Base-by-base conservation (phyloP, 2,797 vertebrate species). In the Epinephelus coioides region DNA sequence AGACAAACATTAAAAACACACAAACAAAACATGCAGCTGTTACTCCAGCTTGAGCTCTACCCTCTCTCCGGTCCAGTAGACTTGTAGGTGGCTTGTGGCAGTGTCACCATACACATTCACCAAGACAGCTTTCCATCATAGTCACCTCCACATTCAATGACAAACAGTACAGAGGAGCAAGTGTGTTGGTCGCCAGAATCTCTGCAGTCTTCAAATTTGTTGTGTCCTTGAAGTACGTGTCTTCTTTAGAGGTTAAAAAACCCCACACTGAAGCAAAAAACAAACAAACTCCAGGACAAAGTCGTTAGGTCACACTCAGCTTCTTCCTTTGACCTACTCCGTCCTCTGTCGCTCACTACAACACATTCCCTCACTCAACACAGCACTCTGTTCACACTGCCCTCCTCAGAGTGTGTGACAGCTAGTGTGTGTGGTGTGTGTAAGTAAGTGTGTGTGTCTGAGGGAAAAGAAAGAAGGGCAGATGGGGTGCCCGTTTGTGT, bases 341-440 rank as follows among this genome's bases (percentile, higher is more conserved):
- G 69, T 86, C 82, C 83, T 81, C 69, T 84, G 79, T 67, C 78
- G 69, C 82, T 86, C 82, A 86, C 81, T 84, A 86, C 81, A 81
- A 87, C 84, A 85, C 77, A 78, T 85, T 89, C 67, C 59, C 70
- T 92, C 90, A 90, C 75, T 91, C 91, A 88, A 72, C 89, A 84
- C 62, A 43, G 67, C 75, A 63, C 82, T 86, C 68, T 75, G 71
- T 54, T 84, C 86, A 83, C 85, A 76, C 66, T 75, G 81, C 74
- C 83, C 85, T 91, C 85, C 88, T 88, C 81, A 79, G 82, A 83
- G 80, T 87, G 82, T 85, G 79, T 82, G 77, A 79, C 50, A 62
- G 73, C 40, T 15, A 40, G n/a, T 69, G 84, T 80, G 64, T 73
- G 54, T 73, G 67, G 64, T 73, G 54, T 73, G 67, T 55, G 66